These are phyloP conservation scores for Ptyas mucosa DNA, from an alignment of 2,113 vertebrate species.

Conservation along the genomic window DNA sequence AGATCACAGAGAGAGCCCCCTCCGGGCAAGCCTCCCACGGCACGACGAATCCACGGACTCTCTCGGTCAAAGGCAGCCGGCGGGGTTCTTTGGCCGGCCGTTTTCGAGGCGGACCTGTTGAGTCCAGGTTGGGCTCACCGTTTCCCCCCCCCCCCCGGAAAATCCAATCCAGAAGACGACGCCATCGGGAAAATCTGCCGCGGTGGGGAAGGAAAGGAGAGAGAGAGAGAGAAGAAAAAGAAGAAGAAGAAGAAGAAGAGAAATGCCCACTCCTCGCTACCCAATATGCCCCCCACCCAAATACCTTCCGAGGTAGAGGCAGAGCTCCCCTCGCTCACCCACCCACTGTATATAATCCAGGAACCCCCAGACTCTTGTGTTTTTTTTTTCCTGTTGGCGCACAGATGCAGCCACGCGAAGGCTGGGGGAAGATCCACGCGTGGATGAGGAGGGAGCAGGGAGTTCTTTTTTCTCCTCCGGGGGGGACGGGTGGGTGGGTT, in stretches of 20 bases:
- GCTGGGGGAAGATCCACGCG: neutral
- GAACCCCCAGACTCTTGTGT: neutral
- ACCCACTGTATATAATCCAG: neutral
- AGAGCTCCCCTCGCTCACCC: neutral
- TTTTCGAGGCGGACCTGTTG: neutral
- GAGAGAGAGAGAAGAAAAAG: fast-evolving
- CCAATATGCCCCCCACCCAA: neutral
- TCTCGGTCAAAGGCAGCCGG: no score
- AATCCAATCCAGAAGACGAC: neutral
- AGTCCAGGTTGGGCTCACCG: neutral
- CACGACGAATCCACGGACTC: no score
- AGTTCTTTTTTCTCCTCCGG: neutral
- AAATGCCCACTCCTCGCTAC: neutral
- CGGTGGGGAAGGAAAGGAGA: neutral
- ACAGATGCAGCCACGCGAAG: neutral
- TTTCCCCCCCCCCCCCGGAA: neutral
- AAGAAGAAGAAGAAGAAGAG: no score
- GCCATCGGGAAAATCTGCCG: neutral
- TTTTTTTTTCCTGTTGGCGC: neutral
- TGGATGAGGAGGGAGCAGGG: neutral
- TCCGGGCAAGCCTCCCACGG: no score
- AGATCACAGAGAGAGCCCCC: no score
- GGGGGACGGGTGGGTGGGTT: no score
- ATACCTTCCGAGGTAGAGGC: neutral
- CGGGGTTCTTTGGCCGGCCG: no score